Evolutionary conservation across 2,888 invertebrate genomes (phyloP).

Genomic region (Holacanthella duospinosa): DNA sequence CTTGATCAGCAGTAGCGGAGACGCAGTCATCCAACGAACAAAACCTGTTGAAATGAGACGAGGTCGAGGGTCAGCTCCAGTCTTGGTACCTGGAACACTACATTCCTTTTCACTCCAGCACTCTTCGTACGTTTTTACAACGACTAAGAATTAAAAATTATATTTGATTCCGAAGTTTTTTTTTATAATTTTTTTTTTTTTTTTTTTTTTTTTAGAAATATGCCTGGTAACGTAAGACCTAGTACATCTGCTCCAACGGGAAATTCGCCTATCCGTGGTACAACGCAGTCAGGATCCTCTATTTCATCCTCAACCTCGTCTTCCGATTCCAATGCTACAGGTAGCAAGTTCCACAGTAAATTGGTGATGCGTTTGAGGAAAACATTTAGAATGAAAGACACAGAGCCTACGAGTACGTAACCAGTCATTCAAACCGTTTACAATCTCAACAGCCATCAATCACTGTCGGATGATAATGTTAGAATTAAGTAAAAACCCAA

Average conservation of each 20-base stretch:
- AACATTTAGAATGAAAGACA: slow-evolving; percentile 31
- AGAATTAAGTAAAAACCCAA: not conserved
- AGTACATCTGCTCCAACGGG: slow-evolving; percentile 21
- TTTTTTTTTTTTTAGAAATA: slow-evolving; percentile 12
- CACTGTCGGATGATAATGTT: not conserved
- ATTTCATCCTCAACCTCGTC: slow-evolving; percentile 29
- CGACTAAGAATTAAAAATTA: not conserved
- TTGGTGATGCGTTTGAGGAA: slow-evolving; percentile 27
- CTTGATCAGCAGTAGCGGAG: slow-evolving; percentile 11
- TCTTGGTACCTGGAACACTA: not conserved
- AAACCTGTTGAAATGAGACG: slow-evolving; percentile 25
- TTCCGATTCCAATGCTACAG: slow-evolving; percentile 20
- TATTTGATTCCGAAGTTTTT: too few species aligned
- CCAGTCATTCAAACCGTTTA: not conserved
- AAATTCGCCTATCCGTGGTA: slow-evolving; percentile 18
- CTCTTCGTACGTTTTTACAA: slow-evolving; percentile 7
- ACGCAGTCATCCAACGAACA: slow-evolving; percentile 8
- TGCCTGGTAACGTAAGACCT: slow-evolving; percentile 9
- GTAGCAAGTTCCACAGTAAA: slow-evolving; percentile 30
- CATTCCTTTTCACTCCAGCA: not conserved
- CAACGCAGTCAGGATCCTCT: slow-evolving; percentile 18
- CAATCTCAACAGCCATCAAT: not conserved
- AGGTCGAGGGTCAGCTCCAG: slow-evolving; percentile 32
- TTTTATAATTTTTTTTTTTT: slow-evolving; percentile 2
- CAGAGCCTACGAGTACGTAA: slow-evolving; percentile 21